phyloP scores from a whole-genome alignment of 2,797 vertebrate species.

The Stomatorhinus walkeri region DNA sequence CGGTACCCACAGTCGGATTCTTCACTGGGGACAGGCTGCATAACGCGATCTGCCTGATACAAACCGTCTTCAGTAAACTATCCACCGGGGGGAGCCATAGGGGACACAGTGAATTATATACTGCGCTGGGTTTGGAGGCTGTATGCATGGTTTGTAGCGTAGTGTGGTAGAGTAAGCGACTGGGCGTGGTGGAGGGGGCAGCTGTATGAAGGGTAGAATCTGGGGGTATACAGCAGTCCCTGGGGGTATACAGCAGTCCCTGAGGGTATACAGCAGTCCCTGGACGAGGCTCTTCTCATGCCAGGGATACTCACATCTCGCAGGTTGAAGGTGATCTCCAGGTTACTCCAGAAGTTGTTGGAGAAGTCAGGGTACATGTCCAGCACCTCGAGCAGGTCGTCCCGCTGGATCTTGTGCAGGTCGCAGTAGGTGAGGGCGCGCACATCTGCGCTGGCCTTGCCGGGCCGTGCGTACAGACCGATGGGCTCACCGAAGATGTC shows the following conservation, averaged over 20 bases:
- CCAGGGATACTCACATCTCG: conserved; percentile 79
- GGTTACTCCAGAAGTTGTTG: conserved; percentile 85
- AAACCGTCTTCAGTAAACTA: conserved; percentile 64
- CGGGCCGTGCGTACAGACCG: conserved; percentile 75
- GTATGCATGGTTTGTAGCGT: background rate
- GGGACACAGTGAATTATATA: background rate
- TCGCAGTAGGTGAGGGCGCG: conserved; percentile 94
- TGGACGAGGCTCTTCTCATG: background rate
- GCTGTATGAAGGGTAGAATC: background rate
- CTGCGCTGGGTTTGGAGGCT: background rate
- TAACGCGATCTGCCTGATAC: conserved; percentile 85
- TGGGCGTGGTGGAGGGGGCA: background rate
- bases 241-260: background rate
- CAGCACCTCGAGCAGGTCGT: conserved; percentile 89
- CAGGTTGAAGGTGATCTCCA: conserved; percentile 95
- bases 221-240: background rate
- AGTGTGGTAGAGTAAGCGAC: background rate
- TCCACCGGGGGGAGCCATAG: conserved; percentile 8
- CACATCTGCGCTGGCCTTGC: conserved; percentile 87
- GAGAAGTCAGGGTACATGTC: conserved; percentile 96
- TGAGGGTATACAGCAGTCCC: background rate
- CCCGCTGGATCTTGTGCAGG: conserved; percentile 88
- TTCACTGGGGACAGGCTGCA: conserved; percentile 69
- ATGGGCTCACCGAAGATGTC: conserved; percentile 95
- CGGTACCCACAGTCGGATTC: conserved; percentile 71